Conservation (phyloP, 30 jellyfish, hydroid and myxozoan species). For the Aurelia aurita region DNA sequence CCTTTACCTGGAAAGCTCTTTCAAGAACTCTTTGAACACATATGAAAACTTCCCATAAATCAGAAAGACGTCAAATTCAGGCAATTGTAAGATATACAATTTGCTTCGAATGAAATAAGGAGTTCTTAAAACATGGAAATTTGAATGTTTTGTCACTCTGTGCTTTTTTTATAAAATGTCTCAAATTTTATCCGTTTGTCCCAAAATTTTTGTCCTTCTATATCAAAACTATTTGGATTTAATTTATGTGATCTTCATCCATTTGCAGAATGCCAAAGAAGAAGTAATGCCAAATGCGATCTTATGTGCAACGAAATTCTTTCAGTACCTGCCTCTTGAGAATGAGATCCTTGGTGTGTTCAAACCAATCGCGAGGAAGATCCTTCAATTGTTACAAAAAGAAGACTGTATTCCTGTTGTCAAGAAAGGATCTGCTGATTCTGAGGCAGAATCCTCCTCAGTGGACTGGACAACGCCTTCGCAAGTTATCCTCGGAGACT, state of each 20-base stretch:
- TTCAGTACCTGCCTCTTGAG: conserved; percentile 76
- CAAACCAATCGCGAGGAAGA: conserved; percentile 67
- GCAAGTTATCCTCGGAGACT: conserved; percentile 49
- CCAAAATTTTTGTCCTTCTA: too few species aligned
- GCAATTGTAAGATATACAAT: too few species aligned
- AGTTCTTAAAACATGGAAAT: too few species aligned
- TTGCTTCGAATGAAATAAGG: too few species aligned
- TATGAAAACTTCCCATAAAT: too few species aligned
- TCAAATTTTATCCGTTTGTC: too few species aligned
- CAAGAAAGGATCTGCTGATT: neutral
- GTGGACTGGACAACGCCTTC: conserved; percentile 56
- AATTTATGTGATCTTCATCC: neutral
- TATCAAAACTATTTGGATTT: too few species aligned
- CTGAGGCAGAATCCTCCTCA: conserved; percentile 9
- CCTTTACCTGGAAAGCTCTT: too few species aligned
- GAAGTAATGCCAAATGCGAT: conserved; percentile 10
- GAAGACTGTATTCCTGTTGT: conserved; percentile 77
- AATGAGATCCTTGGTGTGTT: conserved; percentile 76
- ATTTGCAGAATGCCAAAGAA: neutral
- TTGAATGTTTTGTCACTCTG: too few species aligned
- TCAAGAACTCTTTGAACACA: too few species aligned
- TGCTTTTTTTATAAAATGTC: too few species aligned
- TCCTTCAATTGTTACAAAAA: conserved; percentile 63
- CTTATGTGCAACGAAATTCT: conserved; percentile 51
- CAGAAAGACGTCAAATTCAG: too few species aligned